phyloP scores from a whole-genome alignment of 2,797 vertebrate species.

The Esox masquinongy region DNA sequence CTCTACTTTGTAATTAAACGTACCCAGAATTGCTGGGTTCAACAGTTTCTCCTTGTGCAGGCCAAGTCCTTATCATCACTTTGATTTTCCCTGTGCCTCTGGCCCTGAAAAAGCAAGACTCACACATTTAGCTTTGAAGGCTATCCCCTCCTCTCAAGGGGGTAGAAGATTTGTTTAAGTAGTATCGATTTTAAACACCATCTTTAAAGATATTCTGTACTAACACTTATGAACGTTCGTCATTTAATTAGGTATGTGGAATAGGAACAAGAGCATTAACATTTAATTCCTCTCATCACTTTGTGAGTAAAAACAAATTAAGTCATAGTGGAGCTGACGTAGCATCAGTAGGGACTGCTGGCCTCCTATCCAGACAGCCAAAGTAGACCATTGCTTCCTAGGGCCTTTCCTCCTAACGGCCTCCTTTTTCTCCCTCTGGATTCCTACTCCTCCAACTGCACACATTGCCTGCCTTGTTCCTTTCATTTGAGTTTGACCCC shows the following conservation, averaged over 20 bases:
- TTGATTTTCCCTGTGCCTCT: conserved; percentile 52
- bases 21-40: conserved; percentile 52
- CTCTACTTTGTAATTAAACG: conserved; percentile 61
- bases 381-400: conserved; percentile 52
- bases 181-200: background rate
- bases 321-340: conserved; percentile 40
- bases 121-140: conserved; percentile 32
- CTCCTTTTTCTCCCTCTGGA: conserved; percentile 58
- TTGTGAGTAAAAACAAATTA: conserved; percentile 51
- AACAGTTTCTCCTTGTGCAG: conserved; percentile 54
- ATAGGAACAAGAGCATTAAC: conserved; percentile 43
- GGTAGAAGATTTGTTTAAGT: conserved; percentile 32
- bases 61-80: conserved; percentile 55
- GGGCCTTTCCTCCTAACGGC: conserved; percentile 45
- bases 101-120: conserved; percentile 36
- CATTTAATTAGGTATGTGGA: conserved; percentile 43
- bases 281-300: conserved; percentile 37
- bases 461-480: conserved; percentile 64
- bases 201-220: conserved; percentile 23
- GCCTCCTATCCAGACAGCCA: conserved; percentile 55
- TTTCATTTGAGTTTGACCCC: conserved; percentile 78
- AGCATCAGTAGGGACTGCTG: conserved; percentile 29
- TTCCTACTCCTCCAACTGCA: conserved; percentile 64
- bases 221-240: conserved; percentile 41
- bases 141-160: conserved; percentile 14